Percentiles rank a stretch among this genome's conserved stretches.
Evolutionary conservation across 2,113 vertebrate species (phyloP).

Genomic region (Aphyosemion australe): DNA sequence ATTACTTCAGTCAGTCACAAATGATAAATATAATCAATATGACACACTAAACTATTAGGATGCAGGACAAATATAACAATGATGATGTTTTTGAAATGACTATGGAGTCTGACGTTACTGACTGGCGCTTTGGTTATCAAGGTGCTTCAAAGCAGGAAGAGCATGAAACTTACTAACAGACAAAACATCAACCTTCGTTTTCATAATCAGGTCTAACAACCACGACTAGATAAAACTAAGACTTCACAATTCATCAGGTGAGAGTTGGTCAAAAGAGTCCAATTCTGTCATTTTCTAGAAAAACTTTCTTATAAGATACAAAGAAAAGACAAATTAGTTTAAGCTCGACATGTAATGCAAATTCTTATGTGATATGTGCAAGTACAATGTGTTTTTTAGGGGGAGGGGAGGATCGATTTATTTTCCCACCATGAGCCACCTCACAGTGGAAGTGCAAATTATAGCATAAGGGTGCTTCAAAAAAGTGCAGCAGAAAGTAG

Average conservation of each 20-base stretch:
- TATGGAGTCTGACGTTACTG: constrained; percentile 7
- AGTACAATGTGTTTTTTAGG: not conserved
- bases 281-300: not conserved
- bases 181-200: constrained; percentile 24
- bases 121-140: constrained; percentile 15
- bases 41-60: constrained; percentile 1
- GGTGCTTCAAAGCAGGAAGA: constrained; percentile 11
- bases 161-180: constrained; percentile 13
- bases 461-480: constrained; percentile 12
- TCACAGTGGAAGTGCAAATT: constrained; percentile 46
- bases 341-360: not conserved
- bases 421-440: constrained; percentile 16
- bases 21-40: constrained; percentile 10
- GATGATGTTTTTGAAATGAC: no score
- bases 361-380: not conserved
- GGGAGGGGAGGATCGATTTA: no score
- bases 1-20: constrained; percentile 5
- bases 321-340: constrained; percentile 3
- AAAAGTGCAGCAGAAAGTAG: constrained; percentile 30
- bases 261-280: not conserved
- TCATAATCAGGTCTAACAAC: constrained; percentile 2
- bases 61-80: not conserved
- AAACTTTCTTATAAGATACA: not conserved
- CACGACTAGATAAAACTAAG: not conserved
- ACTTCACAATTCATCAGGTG: not conserved